A percentile compares a stretch with the other conserved stretches of the same genome.
Evolutionary conservation across 1,140 invertebrate species (phyloP).

Genomic region (Watersipora subatra): DNA sequence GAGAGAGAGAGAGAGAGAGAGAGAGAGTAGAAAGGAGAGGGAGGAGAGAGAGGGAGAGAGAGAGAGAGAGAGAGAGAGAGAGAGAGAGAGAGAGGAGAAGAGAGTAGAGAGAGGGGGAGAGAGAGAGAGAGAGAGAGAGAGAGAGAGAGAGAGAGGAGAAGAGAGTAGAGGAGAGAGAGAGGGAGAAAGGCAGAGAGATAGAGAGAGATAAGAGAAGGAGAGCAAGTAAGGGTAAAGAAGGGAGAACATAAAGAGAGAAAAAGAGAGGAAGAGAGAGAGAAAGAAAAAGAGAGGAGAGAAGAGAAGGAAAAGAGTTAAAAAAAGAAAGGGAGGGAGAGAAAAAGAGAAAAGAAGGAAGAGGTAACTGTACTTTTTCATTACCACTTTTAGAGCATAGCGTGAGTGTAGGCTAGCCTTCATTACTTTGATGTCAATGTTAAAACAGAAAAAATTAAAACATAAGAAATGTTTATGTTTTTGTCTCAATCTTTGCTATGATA

Average conservation of each 20-base stretch:
- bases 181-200: too few species aligned
- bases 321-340: too few species aligned
- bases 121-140: background rate
- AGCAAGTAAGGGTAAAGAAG: background rate
- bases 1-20: background rate
- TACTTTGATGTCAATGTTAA: too few species aligned
- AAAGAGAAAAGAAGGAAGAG: background rate
- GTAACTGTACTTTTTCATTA: too few species aligned
- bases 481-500: too few species aligned
- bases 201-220: background rate
- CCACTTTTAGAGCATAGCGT: too few species aligned
- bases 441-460: too few species aligned
- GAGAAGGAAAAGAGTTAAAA: background rate
- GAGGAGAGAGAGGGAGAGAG: too few species aligned
- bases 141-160: background rate
- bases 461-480: too few species aligned
- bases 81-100: background rate
- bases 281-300: background rate
- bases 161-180: too few species aligned
- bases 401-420: too few species aligned
- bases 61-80: background rate
- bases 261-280: background rate
- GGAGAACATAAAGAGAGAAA: background rate
- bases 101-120: too few species aligned
- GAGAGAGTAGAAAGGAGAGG: background rate